Percentiles rank a stretch among this genome's conserved stretches.
Evolutionary conservation across 92 coral and sea anemone species (phyloP).

Genomic region (Porites lobata): DNA sequence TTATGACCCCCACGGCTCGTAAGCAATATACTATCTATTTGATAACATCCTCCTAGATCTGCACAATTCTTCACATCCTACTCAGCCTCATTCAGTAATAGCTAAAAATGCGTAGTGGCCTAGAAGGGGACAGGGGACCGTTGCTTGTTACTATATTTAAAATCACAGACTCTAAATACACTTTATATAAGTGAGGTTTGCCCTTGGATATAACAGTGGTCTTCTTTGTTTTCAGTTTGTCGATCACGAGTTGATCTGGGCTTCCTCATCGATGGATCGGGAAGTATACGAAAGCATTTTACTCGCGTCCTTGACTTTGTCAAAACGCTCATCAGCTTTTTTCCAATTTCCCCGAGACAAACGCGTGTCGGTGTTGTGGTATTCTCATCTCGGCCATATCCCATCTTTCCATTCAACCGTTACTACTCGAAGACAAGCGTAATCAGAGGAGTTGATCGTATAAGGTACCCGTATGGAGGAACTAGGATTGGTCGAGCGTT

Average conservation of each 20-base stretch:
- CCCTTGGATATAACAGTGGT: neutral
- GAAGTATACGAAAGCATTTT: conserved; percentile 80
- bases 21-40: too few species aligned
- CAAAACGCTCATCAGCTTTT: conserved; percentile 76
- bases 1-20: too few species aligned
- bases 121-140: too few species aligned
- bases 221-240: conserved; percentile 66
- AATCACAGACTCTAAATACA: too few species aligned
- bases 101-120: too few species aligned
- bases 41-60: too few species aligned
- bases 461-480: conserved; percentile 80
- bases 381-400: conserved; percentile 68
- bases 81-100: too few species aligned
- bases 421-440: conserved; percentile 55
- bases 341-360: conserved; percentile 69
- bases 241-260: conserved; percentile 77
- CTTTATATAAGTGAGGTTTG: neutral
- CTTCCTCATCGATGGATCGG: conserved; percentile 85
- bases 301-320: conserved; percentile 77
- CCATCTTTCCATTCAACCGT: conserved; percentile 78
- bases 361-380: conserved; percentile 85
- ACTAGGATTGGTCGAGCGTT: conserved; percentile 79
- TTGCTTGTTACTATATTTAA: too few species aligned
- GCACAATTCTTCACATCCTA: too few species aligned
- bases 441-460: conserved; percentile 49